phyloP scores from a whole-genome alignment of 2,797 vertebrate species.

The Hyperoplus lanceolatus region DNA sequence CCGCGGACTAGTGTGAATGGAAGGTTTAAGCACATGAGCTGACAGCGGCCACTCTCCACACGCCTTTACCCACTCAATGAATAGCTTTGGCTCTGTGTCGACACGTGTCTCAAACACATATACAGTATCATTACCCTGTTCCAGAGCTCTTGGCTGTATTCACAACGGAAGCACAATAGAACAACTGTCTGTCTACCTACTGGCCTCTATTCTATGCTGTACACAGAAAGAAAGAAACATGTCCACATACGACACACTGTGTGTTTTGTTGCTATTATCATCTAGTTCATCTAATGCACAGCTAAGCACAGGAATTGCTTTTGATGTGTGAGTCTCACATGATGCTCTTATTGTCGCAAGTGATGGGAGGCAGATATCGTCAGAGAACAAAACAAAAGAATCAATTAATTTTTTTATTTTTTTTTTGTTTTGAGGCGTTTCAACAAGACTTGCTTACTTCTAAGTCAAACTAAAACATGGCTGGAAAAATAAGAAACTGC shows the following conservation, averaged over 20 bases:
- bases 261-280: conserved; percentile 18
- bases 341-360: conserved; percentile 5
- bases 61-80: conserved; percentile 45
- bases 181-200: conserved; percentile 40
- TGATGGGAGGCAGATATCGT: neutral
- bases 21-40: conserved; percentile 64
- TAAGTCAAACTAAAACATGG: neutral
- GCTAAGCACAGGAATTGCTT: conserved; percentile 45
- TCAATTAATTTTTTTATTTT: too few species aligned
- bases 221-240: conserved; percentile 19
- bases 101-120: conserved; percentile 34
- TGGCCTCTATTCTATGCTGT: conserved; percentile 37
- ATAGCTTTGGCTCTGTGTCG: conserved; percentile 38
- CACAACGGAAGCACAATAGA: conserved; percentile 51
- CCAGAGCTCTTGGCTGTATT: conserved; percentile 49
- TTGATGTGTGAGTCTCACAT: conserved; percentile 20
- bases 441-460: neutral
- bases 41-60: conserved; percentile 46
- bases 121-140: conserved; percentile 40
- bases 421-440: conserved; percentile 1
- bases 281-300: conserved; percentile 21
- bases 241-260: conserved; percentile 4
- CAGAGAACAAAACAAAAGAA: too few species aligned
- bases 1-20: conserved; percentile 66
- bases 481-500: neutral